Evolutionary conservation across 2,113 vertebrate genomes (phyloP).

Genomic region (Antennarius striatus): DNA sequence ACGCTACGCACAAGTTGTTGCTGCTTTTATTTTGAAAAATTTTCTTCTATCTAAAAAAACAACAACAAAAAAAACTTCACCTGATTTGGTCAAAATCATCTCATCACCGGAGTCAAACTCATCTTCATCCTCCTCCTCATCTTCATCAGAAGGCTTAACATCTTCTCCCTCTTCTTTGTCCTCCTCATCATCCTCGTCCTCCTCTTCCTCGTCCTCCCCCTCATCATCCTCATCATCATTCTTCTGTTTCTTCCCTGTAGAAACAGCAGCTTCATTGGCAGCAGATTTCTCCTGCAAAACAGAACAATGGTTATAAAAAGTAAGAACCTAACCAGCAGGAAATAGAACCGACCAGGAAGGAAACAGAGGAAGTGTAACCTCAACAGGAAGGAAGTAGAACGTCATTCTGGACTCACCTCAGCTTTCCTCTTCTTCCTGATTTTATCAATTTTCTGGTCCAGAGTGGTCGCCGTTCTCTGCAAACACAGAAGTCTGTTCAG

Average conservation of each 20-base stretch:
- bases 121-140: constrained; percentile 67
- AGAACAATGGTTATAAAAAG: neutral
- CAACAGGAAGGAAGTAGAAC: neutral
- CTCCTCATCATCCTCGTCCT: constrained; percentile 32
- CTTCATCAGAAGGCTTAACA: constrained; percentile 43
- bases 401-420: constrained; percentile 72
- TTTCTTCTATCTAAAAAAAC: neutral
- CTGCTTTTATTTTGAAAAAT: too few species aligned
- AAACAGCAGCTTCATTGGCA: constrained; percentile 7
- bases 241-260: constrained; percentile 22
- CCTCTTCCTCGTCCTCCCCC: constrained; percentile 30
- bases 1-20: too few species aligned
- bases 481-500: constrained; percentile 10
- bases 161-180: constrained; percentile 43
- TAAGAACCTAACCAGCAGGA: too few species aligned
- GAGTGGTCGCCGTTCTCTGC: constrained; percentile 87
- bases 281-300: constrained; percentile 80
- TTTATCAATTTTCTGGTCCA: constrained; percentile 96
- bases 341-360: too few species aligned
- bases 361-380: neutral
- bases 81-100: constrained; percentile 88
- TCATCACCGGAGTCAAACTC: constrained; percentile 88
- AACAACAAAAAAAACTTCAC: constrained; percentile 60
- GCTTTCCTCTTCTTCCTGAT: constrained; percentile 88
- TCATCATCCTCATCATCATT: constrained; percentile 24